These are phyloP conservation scores for Amiota minor DNA, from an alignment of 2,888 invertebrate genomes.

Conservation along the genomic window DNA sequence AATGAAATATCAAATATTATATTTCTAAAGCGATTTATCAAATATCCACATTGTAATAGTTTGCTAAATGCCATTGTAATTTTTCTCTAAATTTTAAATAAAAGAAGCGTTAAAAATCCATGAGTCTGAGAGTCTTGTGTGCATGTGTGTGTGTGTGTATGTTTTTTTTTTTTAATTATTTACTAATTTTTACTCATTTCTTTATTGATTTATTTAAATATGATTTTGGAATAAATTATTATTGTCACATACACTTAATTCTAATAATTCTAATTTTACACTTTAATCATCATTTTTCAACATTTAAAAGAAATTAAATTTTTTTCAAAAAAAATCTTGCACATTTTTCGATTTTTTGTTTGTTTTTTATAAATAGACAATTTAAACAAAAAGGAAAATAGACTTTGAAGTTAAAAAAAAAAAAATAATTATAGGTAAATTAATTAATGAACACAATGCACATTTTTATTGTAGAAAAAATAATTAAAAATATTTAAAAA, in stretches of 20 bases:
- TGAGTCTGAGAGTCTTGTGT: too few relatives aligned
- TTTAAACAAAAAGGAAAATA: conserved; percentile 37
- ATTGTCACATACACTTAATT: conserved; percentile 72
- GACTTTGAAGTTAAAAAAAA: background rate
- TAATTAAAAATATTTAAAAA: background rate
- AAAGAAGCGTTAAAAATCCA: too few relatives aligned
- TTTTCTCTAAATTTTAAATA: too few relatives aligned
- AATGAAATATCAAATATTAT: too few relatives aligned
- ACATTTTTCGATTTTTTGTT: conserved; percentile 1
- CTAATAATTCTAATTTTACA: conserved; percentile 25
- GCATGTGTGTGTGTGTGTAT: too few relatives aligned
- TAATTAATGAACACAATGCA: conserved; percentile 35
- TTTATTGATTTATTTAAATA: conserved; percentile 22
- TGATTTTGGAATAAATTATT: conserved; percentile 72
- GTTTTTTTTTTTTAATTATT: too few relatives aligned
- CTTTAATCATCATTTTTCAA: background rate
- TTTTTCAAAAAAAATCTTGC: background rate
- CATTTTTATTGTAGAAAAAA: conserved; percentile 19
- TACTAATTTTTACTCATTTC: background rate
- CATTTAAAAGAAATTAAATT: conserved; percentile 21
- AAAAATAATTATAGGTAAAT: conserved; percentile 8
- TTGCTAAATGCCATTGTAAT: too few relatives aligned
- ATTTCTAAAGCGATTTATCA: too few relatives aligned
- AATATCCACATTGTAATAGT: too few relatives aligned
- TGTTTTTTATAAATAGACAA: conserved; percentile 29